These are phyloP conservation scores for Eospalax fontanierii DNA, from an alignment of 2,797 vertebrate genomes.

Conservation along the genomic window DNA sequence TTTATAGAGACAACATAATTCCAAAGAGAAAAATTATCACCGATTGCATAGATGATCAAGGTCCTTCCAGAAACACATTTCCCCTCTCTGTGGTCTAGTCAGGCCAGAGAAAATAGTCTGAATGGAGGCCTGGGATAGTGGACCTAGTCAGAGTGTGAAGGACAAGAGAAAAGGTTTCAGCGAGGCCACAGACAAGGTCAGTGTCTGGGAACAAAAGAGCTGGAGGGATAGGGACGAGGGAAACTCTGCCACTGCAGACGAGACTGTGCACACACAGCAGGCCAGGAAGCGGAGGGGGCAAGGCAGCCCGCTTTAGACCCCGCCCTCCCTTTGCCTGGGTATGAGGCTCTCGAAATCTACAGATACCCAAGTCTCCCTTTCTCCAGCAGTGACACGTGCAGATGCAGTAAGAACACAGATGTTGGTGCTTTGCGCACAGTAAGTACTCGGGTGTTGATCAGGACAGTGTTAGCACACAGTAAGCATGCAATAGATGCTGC, in stretches of 20 bases:
- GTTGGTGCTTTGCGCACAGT: not conserved
- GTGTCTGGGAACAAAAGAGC: not conserved
- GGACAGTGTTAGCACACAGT: not conserved
- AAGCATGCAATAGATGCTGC: not conserved
- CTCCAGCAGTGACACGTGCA: not conserved
- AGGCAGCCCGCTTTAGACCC: not conserved
- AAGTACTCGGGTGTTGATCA: not conserved
- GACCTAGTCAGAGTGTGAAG: not conserved
- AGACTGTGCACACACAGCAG: rapidly evolving
- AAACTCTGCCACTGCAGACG: not conserved
- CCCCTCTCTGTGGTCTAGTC: not conserved
- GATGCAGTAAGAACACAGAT: not conserved
- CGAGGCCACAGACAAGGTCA: not conserved
- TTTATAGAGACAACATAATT: slow-evolving; percentile 31
- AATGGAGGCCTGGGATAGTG: not conserved
- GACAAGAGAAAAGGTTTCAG: not conserved
- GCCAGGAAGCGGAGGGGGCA: too few relatives aligned
- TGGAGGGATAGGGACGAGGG: not conserved
- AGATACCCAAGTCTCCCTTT: not conserved
- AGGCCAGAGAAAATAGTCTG: not conserved
- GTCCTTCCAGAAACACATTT: not conserved
- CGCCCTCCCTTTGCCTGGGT: not conserved
- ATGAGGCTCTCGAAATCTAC: not conserved
- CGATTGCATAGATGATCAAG: not conserved
- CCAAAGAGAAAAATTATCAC: slow-evolving; percentile 1